These are phyloP conservation scores for Ispidina picta DNA, from an alignment of 2,797 vertebrate genomes.

Conservation along the genomic window DNA sequence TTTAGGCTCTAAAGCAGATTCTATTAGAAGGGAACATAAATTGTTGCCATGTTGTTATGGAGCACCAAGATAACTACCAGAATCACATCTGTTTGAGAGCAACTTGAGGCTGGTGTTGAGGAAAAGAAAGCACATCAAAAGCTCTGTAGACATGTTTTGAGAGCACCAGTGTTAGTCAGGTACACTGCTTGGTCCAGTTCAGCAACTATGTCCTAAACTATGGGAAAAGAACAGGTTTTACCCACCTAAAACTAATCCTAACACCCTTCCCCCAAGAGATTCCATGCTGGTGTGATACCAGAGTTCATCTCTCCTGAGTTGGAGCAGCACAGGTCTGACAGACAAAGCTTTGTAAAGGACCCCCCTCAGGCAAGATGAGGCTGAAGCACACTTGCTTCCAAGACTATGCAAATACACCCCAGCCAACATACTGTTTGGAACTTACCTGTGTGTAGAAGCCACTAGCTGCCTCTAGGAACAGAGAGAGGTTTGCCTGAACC, in stretches of 20 bases:
- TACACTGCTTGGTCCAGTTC: background rate
- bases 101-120: background rate
- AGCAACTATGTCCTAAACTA: background rate
- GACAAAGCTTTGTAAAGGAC: background rate
- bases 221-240: background rate
- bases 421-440: background rate
- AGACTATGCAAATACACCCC: background rate
- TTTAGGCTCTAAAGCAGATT: background rate
- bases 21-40: background rate
- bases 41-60: background rate
- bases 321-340: background rate
- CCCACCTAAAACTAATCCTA: background rate
- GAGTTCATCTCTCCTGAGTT: background rate
- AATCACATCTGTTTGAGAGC: background rate
- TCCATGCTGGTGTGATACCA: background rate
- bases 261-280: background rate
- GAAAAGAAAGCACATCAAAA: background rate
- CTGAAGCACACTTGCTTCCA: background rate
- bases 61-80: background rate
- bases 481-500: constrained; percentile 97
- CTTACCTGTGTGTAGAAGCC: constrained; percentile 99
- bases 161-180: background rate
- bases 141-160: background rate
- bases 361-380: fast-evolving
- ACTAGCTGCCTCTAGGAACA: constrained; percentile 97